These are phyloP conservation scores for Labia minor DNA, from an alignment of 2,888 invertebrate species.

Conservation along the genomic window DNA sequence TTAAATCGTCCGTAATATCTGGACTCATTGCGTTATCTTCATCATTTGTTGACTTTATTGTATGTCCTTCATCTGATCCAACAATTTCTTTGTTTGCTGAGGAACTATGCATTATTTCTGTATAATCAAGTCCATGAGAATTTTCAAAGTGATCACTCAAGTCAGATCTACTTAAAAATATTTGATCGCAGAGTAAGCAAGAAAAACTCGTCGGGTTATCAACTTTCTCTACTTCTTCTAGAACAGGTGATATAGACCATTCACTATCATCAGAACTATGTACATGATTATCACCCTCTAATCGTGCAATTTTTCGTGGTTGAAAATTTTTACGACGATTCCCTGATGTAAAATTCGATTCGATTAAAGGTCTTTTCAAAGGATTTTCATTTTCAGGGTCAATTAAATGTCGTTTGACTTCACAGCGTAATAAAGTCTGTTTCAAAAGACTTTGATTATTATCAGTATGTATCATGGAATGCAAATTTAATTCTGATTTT, in stretches of 20 bases:
- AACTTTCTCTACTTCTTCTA: slow-evolving; percentile 24
- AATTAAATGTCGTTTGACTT: slow-evolving; percentile 9
- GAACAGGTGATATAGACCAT: slow-evolving; percentile 25
- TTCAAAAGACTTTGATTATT: slow-evolving; percentile 21
- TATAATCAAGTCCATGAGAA: slow-evolving; percentile 42
- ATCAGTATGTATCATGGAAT: background rate
- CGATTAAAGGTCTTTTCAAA: background rate
- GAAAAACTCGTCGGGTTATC: slow-evolving; percentile 34
- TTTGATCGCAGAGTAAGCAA: slow-evolving; percentile 43
- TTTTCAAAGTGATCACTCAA: slow-evolving; percentile 43
- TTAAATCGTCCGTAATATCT: background rate
- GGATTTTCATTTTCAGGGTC: slow-evolving; percentile 13
- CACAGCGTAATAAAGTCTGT: slow-evolving; percentile 20
- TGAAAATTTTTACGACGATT: slow-evolving; percentile 36
- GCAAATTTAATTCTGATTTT: background rate
- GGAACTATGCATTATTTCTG: slow-evolving; percentile 33
- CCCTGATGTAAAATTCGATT: background rate
- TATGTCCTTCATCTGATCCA: too few relatives aligned
- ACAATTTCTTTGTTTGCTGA: background rate
- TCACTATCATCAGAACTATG: slow-evolving; percentile 24
- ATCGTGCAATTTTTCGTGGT: slow-evolving; percentile 34
- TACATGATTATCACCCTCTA: background rate
- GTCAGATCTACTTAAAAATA: slow-evolving; percentile 38
- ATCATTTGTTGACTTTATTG: slow-evolving; percentile 13
- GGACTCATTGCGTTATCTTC: background rate